These are phyloP conservation scores for Volucella bombylans DNA, from an alignment of 2,888 invertebrate genomes.

Conservation along the genomic window DNA sequence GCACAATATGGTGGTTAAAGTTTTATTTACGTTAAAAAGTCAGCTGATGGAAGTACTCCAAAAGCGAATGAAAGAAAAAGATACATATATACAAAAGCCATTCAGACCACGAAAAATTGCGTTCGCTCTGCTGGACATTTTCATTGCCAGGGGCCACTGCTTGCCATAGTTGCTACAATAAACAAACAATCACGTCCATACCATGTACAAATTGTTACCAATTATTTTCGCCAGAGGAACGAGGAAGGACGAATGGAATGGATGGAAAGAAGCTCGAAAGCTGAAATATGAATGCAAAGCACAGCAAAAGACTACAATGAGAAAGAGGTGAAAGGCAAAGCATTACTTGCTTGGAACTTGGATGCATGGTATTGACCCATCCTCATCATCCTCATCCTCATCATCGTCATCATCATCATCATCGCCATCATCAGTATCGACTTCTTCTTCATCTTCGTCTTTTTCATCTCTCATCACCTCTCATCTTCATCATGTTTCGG, in stretches of 20 bases:
- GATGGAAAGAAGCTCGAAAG: background rate
- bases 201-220: slow-evolving; percentile 34
- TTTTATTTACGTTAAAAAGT: background rate
- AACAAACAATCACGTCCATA: slow-evolving; percentile 24
- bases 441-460: no score
- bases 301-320: background rate
- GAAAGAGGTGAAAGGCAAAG: slow-evolving; percentile 6
- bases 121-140: slow-evolving; percentile 27
- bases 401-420: background rate
- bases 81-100: background rate
- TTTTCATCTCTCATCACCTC: no score
- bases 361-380: slow-evolving; percentile 53
- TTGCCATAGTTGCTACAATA: slow-evolving; percentile 28
- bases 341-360: background rate
- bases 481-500: no score
- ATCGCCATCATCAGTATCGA: background rate
- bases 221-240: slow-evolving; percentile 16
- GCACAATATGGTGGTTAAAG: no score
- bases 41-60: background rate
- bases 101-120: slow-evolving; percentile 30
- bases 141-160: slow-evolving; percentile 40
- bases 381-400: slow-evolving; percentile 10
- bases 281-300: slow-evolving; percentile 23
- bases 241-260: background rate
- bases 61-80: background rate